phyloP scores from a whole-genome alignment of 2,113 vertebrate species.

The Euleptes europaea region DNA sequence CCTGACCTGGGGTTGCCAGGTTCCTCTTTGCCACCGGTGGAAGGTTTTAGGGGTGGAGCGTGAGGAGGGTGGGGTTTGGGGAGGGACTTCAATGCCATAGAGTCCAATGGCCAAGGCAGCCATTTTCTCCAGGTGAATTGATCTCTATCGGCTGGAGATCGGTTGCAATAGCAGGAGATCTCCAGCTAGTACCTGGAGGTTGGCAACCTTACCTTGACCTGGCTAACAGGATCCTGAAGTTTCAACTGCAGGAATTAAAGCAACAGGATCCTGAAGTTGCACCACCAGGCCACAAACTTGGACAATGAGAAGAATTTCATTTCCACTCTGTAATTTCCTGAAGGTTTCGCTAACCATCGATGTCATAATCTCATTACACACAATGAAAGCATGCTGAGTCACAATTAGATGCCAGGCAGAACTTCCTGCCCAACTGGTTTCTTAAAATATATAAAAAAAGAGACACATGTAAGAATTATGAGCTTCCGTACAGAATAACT shows the following conservation, averaged over 20 bases:
- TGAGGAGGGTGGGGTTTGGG: no score
- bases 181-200: no score
- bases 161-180: no score
- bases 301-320: conserved; percentile 2
- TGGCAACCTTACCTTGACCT: no score
- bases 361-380: conserved; percentile 21
- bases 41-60: no score
- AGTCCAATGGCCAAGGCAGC: no score
- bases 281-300: conserved; percentile 9
- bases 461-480: neutral
- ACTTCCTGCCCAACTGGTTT: conserved; percentile 48
- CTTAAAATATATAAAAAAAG: neutral
- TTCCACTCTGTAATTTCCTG: neutral
- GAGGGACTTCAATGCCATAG: no score
- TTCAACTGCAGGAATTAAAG: neutral
- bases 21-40: no score
- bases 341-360: neutral
- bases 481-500: neutral
- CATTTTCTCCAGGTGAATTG: no score
- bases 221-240: no score
- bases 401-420: conserved; percentile 23
- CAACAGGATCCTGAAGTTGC: neutral
- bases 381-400: conserved; percentile 44
- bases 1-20: no score
- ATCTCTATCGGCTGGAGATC: no score